A percentile compares a stretch with the other conserved stretches of the same genome.
These are phyloP conservation scores for Clytia hemisphaerica DNA, from an alignment of 30 jellyfish, hydroid and myxozoan genomes.

Conservation along the genomic window DNA sequence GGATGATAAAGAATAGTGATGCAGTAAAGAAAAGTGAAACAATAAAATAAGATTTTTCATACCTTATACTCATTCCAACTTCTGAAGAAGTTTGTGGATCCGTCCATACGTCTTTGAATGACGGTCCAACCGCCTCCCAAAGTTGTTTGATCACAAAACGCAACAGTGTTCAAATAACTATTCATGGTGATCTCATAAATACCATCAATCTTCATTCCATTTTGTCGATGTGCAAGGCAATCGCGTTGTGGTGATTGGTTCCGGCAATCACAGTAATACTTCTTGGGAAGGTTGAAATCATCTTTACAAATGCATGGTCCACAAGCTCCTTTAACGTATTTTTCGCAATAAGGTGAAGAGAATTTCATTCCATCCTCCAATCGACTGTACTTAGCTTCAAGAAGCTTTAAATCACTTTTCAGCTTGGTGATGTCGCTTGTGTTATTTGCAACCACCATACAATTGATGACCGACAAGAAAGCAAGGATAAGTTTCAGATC, in stretches of 20 bases:
- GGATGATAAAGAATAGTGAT: too few relatives aligned
- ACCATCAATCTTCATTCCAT: conserved; percentile 5
- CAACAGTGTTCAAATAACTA: background rate
- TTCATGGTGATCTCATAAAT: background rate
- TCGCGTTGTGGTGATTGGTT: background rate
- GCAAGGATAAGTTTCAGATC: too few relatives aligned
- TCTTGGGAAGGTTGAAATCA: background rate
- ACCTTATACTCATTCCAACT: conserved; percentile 2
- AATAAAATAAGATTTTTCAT: too few relatives aligned
- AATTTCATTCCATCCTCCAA: background rate
- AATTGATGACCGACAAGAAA: too few relatives aligned
- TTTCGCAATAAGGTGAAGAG: background rate
- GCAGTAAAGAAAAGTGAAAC: too few relatives aligned
- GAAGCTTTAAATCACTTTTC: too few relatives aligned
- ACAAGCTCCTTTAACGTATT: background rate
- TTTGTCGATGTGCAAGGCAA: background rate
- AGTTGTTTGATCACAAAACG: conserved; percentile 13
- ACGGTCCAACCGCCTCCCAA: conserved; percentile 24
- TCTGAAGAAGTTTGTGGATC: background rate
- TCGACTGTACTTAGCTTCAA: too few relatives aligned
- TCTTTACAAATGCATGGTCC: conserved; percentile 12
- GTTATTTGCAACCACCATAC: too few relatives aligned
- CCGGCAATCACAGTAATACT: conserved; percentile 18
- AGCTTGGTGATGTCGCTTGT: too few relatives aligned
- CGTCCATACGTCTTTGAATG: background rate